These are phyloP conservation scores for Phenacoccus solenopsis DNA, from an alignment of 1,140 invertebrate species.

Conservation along the genomic window DNA sequence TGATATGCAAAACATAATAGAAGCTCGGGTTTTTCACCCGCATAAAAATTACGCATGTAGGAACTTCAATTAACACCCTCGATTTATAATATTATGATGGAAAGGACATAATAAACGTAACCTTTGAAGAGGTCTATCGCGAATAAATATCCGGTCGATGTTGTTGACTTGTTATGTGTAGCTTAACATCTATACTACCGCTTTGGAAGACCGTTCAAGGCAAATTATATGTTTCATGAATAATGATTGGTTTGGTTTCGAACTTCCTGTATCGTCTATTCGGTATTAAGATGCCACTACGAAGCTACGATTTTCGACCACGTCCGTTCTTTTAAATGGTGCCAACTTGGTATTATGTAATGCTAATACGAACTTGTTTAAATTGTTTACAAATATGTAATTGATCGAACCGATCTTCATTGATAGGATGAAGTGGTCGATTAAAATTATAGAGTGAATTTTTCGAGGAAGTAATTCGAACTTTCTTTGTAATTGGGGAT, in stretches of 20 bases:
- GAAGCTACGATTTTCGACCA: not conserved
- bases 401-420: too few species aligned
- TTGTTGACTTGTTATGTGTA: not conserved
- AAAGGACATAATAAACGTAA: not conserved
- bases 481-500: too few species aligned
- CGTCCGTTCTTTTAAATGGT: too few species aligned
- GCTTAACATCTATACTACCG: not conserved
- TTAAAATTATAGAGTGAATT: too few species aligned
- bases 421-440: too few species aligned
- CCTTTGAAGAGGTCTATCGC: not conserved
- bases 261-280: not conserved
- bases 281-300: not conserved
- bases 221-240: slow-evolving; percentile 3
- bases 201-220: not conserved
- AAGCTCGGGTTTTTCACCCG: not conserved
- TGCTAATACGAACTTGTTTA: too few species aligned
- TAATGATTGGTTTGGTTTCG: not conserved
- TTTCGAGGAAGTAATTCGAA: too few species aligned
- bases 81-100: not conserved
- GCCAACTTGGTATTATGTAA: too few species aligned
- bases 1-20: too few species aligned
- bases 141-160: not conserved
- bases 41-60: not conserved
- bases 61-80: not conserved
- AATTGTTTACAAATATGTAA: too few species aligned